Evolutionary conservation across 2,113 vertebrate genomes (phyloP).

Genomic region (Calyptommatus sinebrachiatus): DNA sequence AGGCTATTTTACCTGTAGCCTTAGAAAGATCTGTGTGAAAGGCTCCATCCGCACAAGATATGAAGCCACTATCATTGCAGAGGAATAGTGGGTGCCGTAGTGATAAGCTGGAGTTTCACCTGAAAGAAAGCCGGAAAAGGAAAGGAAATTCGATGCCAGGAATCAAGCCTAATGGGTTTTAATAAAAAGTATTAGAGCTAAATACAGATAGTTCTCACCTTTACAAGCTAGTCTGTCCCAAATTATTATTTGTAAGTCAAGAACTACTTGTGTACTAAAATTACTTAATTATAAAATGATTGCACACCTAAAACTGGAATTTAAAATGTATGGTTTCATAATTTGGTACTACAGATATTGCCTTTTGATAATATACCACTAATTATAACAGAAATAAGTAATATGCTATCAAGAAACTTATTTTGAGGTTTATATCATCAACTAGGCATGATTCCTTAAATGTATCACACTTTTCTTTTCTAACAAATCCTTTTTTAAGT

Average conservation of each 20-base stretch:
- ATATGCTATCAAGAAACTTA: too few relatives aligned
- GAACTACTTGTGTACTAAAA: background rate
- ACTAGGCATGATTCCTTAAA: too few relatives aligned
- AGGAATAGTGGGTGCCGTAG: conserved; percentile 97
- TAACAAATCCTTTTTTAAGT: too few relatives aligned
- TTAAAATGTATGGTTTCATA: too few relatives aligned
- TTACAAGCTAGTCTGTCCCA: too few relatives aligned
- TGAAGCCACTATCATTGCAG: conserved; percentile 97
- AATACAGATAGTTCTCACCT: background rate
- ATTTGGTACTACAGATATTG: fast-evolving
- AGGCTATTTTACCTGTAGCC: conserved; percentile 85
- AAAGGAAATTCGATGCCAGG: background rate
- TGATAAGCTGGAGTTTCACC: conserved; percentile 98
- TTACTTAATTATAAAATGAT: background rate
- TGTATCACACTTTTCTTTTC: too few relatives aligned
- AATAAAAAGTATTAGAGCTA: background rate
- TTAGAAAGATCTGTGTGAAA: conserved; percentile 96
- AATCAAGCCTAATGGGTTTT: background rate
- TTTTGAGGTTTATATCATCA: too few relatives aligned
- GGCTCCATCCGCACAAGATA: conserved; percentile 98
- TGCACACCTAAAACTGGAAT: background rate
- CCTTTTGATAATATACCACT: background rate
- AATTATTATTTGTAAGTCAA: too few relatives aligned
- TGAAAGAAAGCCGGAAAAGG: conserved; percentile 51
- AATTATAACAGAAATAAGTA: too few relatives aligned